These are phyloP conservation scores for Bombus turneri DNA, from an alignment of 1,140 invertebrate species.

Conservation along the genomic window DNA sequence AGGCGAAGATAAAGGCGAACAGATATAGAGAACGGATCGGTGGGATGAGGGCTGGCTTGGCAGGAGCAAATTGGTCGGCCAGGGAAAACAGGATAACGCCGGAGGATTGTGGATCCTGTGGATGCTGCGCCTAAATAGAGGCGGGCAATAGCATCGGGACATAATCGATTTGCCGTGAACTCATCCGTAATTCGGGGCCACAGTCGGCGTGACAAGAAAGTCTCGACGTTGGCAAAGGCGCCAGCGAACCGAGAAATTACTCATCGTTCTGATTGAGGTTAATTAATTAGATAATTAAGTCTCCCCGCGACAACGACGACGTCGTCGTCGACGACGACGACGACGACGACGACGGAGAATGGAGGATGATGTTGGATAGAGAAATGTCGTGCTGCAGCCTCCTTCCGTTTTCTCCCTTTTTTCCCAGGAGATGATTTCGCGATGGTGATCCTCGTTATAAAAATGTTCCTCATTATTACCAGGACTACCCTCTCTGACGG, in stretches of 20 bases:
- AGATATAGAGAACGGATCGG: not conserved
- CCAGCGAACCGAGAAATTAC: conserved; percentile 83
- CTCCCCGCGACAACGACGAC: conserved; percentile 56
- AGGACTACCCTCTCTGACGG: conserved; percentile 27
- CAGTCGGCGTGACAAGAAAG: conserved; percentile 82
- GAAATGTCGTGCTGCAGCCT: conserved; percentile 9
- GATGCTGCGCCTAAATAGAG: conserved; percentile 37
- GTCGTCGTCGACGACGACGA: conserved; percentile 19
- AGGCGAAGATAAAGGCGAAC: conserved; percentile 60
- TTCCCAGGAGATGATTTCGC: conserved; percentile 47
- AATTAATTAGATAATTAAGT: conserved; percentile 84
- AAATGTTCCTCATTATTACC: conserved; percentile 62
- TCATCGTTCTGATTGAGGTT: conserved; percentile 84
- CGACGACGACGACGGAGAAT: conserved; percentile 8
- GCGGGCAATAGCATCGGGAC: conserved; percentile 68
- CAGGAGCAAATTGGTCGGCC: conserved; percentile 60
- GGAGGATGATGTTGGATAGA: not conserved
- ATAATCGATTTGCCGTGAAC: conserved; percentile 82
- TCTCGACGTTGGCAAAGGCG: conserved; percentile 79
- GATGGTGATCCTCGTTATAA: conserved; percentile 63
- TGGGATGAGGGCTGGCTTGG: not conserved
- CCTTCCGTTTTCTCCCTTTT: not conserved
- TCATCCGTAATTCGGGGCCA: conserved; percentile 80
- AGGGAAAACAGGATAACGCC: conserved; percentile 68
- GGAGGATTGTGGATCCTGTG: conserved; percentile 62